A percentile compares a stretch with the other conserved stretches of the same genome.
phyloP scores from a whole-genome alignment of 2,888 invertebrate genomes.

The Gortyna flavago region DNA sequence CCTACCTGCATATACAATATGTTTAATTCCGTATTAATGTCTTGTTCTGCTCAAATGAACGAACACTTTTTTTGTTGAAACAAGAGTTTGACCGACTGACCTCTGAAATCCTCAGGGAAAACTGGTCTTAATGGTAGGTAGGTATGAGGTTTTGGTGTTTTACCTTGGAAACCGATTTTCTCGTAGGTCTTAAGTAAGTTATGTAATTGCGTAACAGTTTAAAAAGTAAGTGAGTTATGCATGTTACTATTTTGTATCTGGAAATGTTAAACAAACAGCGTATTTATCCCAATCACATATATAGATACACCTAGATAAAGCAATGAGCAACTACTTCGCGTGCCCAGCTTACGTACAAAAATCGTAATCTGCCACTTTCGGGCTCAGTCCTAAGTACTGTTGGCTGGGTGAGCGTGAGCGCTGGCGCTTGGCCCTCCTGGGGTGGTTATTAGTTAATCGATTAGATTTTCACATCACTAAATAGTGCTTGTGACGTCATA shows the following conservation, averaged over 20 bases:
- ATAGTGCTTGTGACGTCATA: too few species aligned
- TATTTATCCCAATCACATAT: background rate
- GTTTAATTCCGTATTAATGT: background rate
- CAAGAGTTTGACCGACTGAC: conserved; percentile 48
- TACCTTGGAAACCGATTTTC: conserved; percentile 4
- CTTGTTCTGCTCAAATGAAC: conserved; percentile 5
- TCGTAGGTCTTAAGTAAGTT: background rate
- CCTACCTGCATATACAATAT: too few species aligned
- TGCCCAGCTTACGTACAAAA: too few species aligned
- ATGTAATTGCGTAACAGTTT: background rate
- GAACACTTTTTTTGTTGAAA: background rate
- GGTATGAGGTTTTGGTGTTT: background rate
- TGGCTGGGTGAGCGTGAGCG: too few species aligned
- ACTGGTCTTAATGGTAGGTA: conserved; percentile 2
- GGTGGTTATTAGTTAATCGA: too few species aligned
- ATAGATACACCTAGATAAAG: too few species aligned
- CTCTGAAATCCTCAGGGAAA: conserved; percentile 34
- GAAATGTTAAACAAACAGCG: background rate
- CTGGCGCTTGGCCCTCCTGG: too few species aligned
- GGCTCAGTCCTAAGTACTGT: too few species aligned
- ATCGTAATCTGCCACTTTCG: too few species aligned
- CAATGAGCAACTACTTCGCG: too few species aligned
- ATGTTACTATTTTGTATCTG: background rate
- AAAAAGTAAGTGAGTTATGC: background rate
- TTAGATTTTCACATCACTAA: too few species aligned